Evolutionary conservation across 1,140 invertebrate genomes (phyloP).

Genomic region (Maconellicoccus hirsutus): DNA sequence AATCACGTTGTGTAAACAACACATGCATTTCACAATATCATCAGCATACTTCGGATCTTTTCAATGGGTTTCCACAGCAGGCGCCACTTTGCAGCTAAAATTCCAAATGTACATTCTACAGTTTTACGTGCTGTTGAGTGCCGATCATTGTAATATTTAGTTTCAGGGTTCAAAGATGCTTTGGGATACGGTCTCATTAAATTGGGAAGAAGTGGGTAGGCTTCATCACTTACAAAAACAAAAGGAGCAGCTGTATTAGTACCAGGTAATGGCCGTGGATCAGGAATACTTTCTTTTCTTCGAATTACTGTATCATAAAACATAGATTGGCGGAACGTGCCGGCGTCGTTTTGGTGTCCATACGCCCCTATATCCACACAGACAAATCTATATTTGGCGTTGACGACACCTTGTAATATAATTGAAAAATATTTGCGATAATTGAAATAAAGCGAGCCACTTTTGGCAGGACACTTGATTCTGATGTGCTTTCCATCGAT

Average conservation of each 20-base stretch:
- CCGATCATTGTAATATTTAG: conserved; percentile 35
- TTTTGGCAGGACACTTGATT: conserved; percentile 33
- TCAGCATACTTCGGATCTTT: conserved; percentile 19
- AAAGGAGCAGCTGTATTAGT: conserved; percentile 9
- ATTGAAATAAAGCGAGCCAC: conserved; percentile 37
- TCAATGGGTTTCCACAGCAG: conserved; percentile 26
- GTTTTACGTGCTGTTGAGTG: conserved; percentile 30
- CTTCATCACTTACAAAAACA: not conserved
- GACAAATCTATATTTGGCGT: conserved; percentile 39
- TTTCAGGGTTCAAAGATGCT: conserved; percentile 23
- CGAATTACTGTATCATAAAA: not conserved
- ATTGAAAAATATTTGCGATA: conserved; percentile 39
- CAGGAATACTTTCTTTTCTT: too few relatives aligned
- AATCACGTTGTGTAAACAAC: conserved; percentile 24
- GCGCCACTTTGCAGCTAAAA: conserved; percentile 29
- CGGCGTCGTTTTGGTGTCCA: conserved; percentile 35
- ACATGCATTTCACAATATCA: conserved; percentile 25
- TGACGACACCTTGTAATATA: conserved; percentile 39
- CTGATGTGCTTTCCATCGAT: conserved; percentile 37
- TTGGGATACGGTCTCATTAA: conserved; percentile 35
- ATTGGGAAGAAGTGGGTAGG: conserved; percentile 34
- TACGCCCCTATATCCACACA: conserved; percentile 37
- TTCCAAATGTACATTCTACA: conserved; percentile 38
- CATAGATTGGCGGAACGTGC: conserved; percentile 25
- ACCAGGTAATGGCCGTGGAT: not conserved